A percentile compares a stretch with the other conserved stretches of the same genome.
Evolutionary conservation across 2,797 vertebrate species (phyloP).

Genomic region (Lutjanus campechanus): DNA sequence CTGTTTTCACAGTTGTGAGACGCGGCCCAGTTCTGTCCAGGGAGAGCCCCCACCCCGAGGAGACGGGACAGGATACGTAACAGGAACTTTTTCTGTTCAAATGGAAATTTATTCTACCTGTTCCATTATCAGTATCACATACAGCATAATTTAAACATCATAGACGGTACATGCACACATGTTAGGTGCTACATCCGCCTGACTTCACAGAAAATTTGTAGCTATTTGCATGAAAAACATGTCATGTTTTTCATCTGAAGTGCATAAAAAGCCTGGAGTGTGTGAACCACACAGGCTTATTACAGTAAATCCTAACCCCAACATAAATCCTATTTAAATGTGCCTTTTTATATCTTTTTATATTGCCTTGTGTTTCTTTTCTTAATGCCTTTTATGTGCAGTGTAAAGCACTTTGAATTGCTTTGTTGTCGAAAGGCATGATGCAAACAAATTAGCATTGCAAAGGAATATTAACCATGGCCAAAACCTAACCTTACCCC

Average conservation of each 20-base stretch:
- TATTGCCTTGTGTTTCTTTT: not conserved
- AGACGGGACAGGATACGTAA: slow-evolving; percentile 34
- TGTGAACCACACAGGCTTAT: not conserved
- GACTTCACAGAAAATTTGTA: not conserved
- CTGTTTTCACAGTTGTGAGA: slow-evolving; percentile 58
- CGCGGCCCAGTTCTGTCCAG: slow-evolving; percentile 75
- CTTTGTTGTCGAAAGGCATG: not conserved
- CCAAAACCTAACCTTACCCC: not conserved
- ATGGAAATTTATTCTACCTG: not conserved
- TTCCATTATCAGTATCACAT: not conserved
- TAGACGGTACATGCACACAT: not conserved
- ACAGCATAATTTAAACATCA: not conserved
- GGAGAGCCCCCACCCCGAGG: slow-evolving; percentile 52
- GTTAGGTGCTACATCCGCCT: not conserved
- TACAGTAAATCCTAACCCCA: not conserved
- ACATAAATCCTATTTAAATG: not conserved
- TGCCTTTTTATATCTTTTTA: not conserved
- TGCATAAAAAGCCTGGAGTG: not conserved
- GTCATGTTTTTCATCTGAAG: not conserved
- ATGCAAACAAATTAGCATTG: not conserved
- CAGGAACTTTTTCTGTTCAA: slow-evolving; percentile 20
- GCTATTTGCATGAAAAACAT: not conserved
- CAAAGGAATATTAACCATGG: not conserved
- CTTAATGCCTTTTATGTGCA: not conserved
- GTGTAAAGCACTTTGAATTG: not conserved